A percentile compares a stretch with the other conserved stretches of the same genome.
Evolutionary conservation across 1,140 invertebrate species (phyloP).

Genomic region (Ctenoplectra terminalis): DNA sequence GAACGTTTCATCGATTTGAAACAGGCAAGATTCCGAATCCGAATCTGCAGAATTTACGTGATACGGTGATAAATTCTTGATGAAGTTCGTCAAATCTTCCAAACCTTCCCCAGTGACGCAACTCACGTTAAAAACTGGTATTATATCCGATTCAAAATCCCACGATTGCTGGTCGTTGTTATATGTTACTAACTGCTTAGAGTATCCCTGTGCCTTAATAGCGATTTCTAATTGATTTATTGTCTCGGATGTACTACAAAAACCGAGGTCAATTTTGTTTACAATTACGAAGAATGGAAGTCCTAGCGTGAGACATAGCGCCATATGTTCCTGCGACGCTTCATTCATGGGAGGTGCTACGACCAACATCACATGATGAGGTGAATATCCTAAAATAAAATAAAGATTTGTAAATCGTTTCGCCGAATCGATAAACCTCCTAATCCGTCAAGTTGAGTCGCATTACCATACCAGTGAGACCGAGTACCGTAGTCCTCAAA

Average conservation of each 20-base stretch:
- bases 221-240: conserved; percentile 86
- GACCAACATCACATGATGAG: conserved; percentile 97
- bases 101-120: conserved; percentile 95
- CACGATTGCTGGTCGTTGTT: conserved; percentile 88
- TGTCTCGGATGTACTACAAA: conserved; percentile 80
- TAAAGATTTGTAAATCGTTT: not conserved
- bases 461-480: conserved; percentile 86
- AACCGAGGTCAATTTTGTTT: conserved; percentile 94
- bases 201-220: conserved; percentile 86
- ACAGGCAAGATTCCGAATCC: conserved; percentile 88
- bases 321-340: conserved; percentile 90
- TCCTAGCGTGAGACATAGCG: conserved; percentile 91
- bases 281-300: conserved; percentile 95
- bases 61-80: conserved; percentile 75
- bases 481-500: conserved; percentile 96
- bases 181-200: conserved; percentile 88
- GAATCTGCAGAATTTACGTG: conserved; percentile 72
- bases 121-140: conserved; percentile 97
- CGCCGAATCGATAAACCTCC: not conserved
- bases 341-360: conserved; percentile 84
- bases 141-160: conserved; percentile 86
- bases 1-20: conserved; percentile 97
- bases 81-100: conserved; percentile 90
- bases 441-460: not conserved
- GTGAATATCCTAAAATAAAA: conserved; percentile 89